phyloP scores from a whole-genome alignment of 2,797 vertebrate genomes.

The Coreius guichenoti region DNA sequence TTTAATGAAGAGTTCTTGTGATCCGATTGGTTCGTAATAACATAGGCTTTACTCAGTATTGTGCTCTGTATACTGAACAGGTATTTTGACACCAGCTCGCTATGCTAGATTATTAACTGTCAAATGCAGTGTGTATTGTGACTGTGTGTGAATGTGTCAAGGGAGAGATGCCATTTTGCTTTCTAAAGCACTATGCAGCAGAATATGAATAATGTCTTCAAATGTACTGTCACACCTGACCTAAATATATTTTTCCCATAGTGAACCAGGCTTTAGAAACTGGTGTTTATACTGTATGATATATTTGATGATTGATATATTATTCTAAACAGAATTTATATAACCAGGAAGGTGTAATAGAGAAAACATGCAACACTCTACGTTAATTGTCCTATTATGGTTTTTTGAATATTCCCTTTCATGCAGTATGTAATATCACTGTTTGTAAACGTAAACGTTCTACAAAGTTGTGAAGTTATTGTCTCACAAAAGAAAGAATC shows the following conservation, averaged over 20 bases:
- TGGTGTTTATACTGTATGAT: background rate
- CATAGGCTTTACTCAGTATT: constrained; percentile 78
- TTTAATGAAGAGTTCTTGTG: constrained; percentile 88
- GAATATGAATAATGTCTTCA: constrained; percentile 44
- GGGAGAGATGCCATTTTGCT: constrained; percentile 20
- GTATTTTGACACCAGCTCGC: constrained; percentile 59
- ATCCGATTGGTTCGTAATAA: constrained; percentile 83
- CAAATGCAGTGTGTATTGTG: constrained; percentile 67
- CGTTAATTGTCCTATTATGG: too few species aligned
- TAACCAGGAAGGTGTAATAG: too few species aligned
- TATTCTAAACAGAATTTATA: background rate
- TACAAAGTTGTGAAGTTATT: too few species aligned
- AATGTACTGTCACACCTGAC: constrained; percentile 5
- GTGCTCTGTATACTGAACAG: constrained; percentile 81
- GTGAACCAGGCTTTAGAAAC: constrained; percentile 4
- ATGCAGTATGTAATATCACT: too few species aligned
- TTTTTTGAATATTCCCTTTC: too few species aligned
- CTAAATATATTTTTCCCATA: constrained; percentile 7
- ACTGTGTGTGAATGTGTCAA: background rate
- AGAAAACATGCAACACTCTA: background rate
- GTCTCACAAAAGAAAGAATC: too few species aligned
- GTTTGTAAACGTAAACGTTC: too few species aligned
- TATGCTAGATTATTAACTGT: constrained; percentile 73
- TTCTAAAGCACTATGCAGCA: constrained; percentile 16
- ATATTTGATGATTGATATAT: background rate